Evolutionary conservation across 2,113 vertebrate genomes (phyloP), one percentile per base, ranked within the genome.

Genomic region (Caracal caracal): DNA sequence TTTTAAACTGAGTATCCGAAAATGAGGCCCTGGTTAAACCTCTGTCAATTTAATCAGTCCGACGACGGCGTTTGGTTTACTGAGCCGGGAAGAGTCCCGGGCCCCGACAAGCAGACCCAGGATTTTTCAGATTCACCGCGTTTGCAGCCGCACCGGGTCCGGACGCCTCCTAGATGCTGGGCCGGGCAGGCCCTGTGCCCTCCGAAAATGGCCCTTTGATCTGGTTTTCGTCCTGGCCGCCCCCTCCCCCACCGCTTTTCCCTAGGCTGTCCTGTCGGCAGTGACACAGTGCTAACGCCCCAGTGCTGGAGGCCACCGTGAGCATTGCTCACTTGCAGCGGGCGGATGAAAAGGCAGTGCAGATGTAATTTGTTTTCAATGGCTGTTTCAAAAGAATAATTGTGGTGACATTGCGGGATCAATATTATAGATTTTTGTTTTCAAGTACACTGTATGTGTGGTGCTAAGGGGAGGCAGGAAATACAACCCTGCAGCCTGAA

Each of bases 351-450:
- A 99, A 99, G 99, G 99, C 99, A 99, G 99, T 99, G 99, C 99
- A 99, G 99, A 99, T 99, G 99, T 99, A 99, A 99, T 99, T 99
- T 99, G 99, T 99, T 99, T 99, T 99, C 99, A 99, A 99, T 99
- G 99, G 99, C 99, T 99, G 99, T 99, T 99, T 99, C 99, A 99
- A 99, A 99, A 99, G 99, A 99, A 99, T 99, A 99, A 99, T 99
- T 99, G 99, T 99, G 99, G 99, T 99, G 99, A 99, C 99, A 99
- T 99, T 99, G 99, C 90, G 98, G 97, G 99, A 99, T 99, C 99
- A 99, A 99, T 99, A 99, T 98, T 99, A 99, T 99, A 98, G 99
- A 99, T 99, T 99, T 99, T 99, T 99, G 99, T 99, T 99, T 99
- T 99, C 99, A 99, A 99, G 99, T 99, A 99, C 99, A 99, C 99